phyloP scores from a whole-genome alignment of 2,888 invertebrate species.

The Tromatobia lineatoria region DNA sequence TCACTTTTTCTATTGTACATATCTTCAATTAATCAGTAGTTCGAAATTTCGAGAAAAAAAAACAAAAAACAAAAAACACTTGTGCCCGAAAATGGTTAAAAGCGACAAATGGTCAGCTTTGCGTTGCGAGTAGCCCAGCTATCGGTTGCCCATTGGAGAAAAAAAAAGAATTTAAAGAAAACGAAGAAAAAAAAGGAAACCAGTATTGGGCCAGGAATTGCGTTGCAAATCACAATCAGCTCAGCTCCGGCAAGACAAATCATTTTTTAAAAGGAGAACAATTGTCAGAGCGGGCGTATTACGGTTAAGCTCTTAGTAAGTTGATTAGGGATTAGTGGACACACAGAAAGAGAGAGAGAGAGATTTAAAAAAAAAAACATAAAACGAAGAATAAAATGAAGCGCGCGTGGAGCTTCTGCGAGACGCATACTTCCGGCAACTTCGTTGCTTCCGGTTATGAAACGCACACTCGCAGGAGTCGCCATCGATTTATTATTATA shows the following conservation, averaged over 20 bases:
- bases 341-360: conserved; percentile 65
- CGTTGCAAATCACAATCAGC: conserved; percentile 86
- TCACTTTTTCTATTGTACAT: conserved; percentile 59
- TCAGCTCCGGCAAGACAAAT: conserved; percentile 84
- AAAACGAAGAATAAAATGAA: conserved; percentile 55
- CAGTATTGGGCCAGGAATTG: conserved; percentile 85
- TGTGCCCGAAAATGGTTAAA: conserved; percentile 21
- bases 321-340: conserved; percentile 81
- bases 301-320: conserved; percentile 83
- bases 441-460: neutral
- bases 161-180: conserved; percentile 63
- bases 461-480: conserved; percentile 46
- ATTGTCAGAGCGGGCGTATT: conserved; percentile 85
- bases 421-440: conserved; percentile 40
- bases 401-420: conserved; percentile 59
- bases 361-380: conserved; percentile 63
- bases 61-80: conserved; percentile 8
- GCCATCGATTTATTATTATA: conserved; percentile 34
- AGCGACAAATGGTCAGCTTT: conserved; percentile 60
- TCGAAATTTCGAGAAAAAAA: conserved; percentile 18
- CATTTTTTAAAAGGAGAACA: conserved; percentile 80
- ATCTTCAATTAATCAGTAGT: conserved; percentile 47
- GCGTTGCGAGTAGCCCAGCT: conserved; percentile 64
- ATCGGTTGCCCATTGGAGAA: conserved; percentile 71
- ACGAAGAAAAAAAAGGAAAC: conserved; percentile 71